Percentiles rank a stretch among this genome's conserved stretches.
Conservation (phyloP, 2,888 invertebrate species). For the Oligia latruncula region DNA sequence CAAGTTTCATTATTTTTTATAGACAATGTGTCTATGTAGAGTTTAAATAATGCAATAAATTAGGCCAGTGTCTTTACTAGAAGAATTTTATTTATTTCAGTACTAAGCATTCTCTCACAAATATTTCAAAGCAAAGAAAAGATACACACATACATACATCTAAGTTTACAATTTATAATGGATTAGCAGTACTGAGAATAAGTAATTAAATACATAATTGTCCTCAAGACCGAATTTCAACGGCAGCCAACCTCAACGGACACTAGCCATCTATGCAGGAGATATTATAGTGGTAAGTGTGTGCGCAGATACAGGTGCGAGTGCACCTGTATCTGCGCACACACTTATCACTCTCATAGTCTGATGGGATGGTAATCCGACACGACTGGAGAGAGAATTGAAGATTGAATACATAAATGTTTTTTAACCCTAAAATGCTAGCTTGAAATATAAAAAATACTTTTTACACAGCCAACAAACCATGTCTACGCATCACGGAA, state of each 20-base stretch:
- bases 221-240: too few relatives aligned
- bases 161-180: not conserved
- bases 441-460: not conserved
- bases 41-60: constrained; percentile 2
- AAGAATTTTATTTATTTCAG: not conserved
- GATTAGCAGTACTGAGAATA: not conserved
- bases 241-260: too few relatives aligned
- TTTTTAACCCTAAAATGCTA: not conserved
- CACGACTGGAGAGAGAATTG: not conserved
- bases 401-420: not conserved
- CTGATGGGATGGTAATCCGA: not conserved
- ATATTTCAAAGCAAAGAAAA: not conserved
- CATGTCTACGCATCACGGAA: constrained; percentile 91
- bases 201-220: not conserved
- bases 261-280: too few relatives aligned
- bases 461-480: constrained; percentile 70
- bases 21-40: not conserved
- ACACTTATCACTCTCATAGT: too few relatives aligned
- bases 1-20: not conserved
- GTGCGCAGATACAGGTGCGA: too few relatives aligned
- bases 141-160: not conserved
- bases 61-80: not conserved
- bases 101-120: not conserved
- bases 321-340: too few relatives aligned
- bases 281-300: too few relatives aligned